These are phyloP conservation scores for Carposina sasakii DNA, from an alignment of 1,140 invertebrate species.

Conservation along the genomic window DNA sequence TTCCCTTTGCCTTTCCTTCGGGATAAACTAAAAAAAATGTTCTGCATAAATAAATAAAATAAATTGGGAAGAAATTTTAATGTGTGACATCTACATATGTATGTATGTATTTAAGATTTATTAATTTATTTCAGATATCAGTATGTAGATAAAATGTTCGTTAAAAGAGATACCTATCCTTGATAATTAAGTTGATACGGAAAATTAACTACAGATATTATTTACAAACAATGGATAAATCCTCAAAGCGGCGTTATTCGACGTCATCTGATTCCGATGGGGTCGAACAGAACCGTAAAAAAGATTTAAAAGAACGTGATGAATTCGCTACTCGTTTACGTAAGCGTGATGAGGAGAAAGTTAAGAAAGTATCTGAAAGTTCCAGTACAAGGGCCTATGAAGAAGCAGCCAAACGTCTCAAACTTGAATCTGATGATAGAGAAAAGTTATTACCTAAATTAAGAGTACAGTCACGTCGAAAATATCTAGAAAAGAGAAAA, in stretches of 20 bases:
- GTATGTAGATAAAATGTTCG: no score
- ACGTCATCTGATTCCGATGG: conserved; percentile 75
- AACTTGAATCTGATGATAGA: conserved; percentile 88
- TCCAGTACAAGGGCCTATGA: conserved; percentile 86
- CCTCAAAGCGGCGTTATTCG: conserved; percentile 69
- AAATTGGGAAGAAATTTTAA: no score
- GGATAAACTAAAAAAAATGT: no score
- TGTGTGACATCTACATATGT: no score
- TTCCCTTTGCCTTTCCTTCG: no score
- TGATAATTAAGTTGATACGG: no score
- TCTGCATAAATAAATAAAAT: no score
- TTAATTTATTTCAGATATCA: no score
- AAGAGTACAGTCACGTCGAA: conserved; percentile 90
- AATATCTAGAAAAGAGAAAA: conserved; percentile 96
- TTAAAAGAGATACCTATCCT: no score
- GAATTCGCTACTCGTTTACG: conserved; percentile 93
- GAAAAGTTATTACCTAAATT: conserved; percentile 91
- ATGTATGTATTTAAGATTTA: no score
- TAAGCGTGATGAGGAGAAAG: conserved; percentile 92
- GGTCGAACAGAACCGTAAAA: conserved; percentile 78
- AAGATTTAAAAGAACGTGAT: conserved; percentile 94
- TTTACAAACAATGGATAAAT: conserved; percentile 46
- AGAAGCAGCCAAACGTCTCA: conserved; percentile 93
- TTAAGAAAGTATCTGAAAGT: conserved; percentile 83
- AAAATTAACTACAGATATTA: neutral